Evolutionary conservation across 1,140 invertebrate species (phyloP).

Genomic region (Pentalonia nigronervosa): DNA sequence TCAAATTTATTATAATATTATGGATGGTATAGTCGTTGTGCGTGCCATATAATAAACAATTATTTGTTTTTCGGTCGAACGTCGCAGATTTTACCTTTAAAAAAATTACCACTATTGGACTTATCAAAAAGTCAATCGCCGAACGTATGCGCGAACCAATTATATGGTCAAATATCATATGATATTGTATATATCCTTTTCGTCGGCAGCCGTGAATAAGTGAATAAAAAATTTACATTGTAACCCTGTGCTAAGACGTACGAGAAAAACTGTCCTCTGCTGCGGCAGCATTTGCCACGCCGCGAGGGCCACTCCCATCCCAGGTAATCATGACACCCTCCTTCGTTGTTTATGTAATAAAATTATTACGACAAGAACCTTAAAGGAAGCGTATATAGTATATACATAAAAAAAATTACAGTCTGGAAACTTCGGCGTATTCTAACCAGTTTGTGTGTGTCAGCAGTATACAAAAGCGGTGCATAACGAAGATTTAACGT

Average conservation of each 20-base stretch:
- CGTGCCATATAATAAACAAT: neutral
- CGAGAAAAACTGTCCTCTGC: neutral
- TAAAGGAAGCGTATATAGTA: neutral
- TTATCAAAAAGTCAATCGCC: too few relatives aligned
- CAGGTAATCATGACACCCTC: neutral
- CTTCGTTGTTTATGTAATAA: neutral
- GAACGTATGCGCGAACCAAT: neutral
- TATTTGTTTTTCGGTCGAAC: neutral
- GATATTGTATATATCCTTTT: neutral
- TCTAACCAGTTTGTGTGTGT: neutral
- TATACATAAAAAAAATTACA: neutral
- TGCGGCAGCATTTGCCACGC: neutral
- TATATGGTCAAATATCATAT: too few relatives aligned
- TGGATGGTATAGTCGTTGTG: neutral
- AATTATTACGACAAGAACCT: neutral
- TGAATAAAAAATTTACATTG: neutral
- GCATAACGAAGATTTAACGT: neutral
- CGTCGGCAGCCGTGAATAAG: neutral
- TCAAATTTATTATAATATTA: conserved; percentile 21
- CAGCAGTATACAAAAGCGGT: neutral
- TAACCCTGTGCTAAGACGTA: neutral
- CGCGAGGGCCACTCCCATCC: neutral
- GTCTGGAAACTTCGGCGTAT: neutral
- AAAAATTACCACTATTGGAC: neutral
- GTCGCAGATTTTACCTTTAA: neutral